These are phyloP conservation scores for Parnassius apollo DNA, from an alignment of 2,888 invertebrate species.

Conservation along the genomic window DNA sequence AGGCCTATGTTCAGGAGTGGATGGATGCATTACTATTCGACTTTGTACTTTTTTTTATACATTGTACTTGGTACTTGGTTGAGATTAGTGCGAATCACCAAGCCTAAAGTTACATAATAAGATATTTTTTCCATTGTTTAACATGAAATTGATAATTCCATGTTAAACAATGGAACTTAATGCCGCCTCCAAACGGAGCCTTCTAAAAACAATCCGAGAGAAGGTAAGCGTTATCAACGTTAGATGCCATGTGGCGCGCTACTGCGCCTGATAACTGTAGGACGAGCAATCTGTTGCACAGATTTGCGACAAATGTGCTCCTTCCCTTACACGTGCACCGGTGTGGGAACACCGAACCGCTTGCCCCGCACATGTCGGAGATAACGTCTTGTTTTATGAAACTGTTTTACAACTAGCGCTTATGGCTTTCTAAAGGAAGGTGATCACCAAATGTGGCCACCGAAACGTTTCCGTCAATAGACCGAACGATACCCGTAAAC, in stretches of 20 bases:
- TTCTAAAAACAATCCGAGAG: slow-evolving; percentile 1
- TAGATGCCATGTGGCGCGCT: slow-evolving; percentile 41
- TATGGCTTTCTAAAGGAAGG: slow-evolving; percentile 70
- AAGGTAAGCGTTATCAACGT: slow-evolving; percentile 38
- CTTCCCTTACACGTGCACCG: slow-evolving; percentile 62
- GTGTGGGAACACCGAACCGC: slow-evolving; percentile 30
- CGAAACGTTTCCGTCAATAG: slow-evolving; percentile 50
- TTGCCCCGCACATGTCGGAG: slow-evolving; percentile 59
- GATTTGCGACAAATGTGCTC: slow-evolving; percentile 65
- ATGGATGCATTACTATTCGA: too few species aligned
- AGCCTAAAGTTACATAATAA: too few species aligned
- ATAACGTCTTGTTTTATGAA: slow-evolving; percentile 66
- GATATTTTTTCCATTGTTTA: too few species aligned
- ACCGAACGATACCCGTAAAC: slow-evolving; percentile 32
- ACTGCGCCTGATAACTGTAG: slow-evolving; percentile 45
- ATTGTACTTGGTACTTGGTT: too few species aligned
- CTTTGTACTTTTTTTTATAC: too few species aligned
- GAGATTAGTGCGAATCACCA: too few species aligned
- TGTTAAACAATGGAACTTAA: slow-evolving; percentile 1
- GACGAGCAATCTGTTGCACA: slow-evolving; percentile 64
- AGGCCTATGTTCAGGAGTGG: too few species aligned
- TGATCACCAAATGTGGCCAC: slow-evolving; percentile 58
- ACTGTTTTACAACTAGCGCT: slow-evolving; percentile 67
- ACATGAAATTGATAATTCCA: background rate
- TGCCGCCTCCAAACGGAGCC: slow-evolving; percentile 10